phyloP scores from a whole-genome alignment of 2,113 vertebrate genomes.

The Saccopteryx leptura region DNA sequence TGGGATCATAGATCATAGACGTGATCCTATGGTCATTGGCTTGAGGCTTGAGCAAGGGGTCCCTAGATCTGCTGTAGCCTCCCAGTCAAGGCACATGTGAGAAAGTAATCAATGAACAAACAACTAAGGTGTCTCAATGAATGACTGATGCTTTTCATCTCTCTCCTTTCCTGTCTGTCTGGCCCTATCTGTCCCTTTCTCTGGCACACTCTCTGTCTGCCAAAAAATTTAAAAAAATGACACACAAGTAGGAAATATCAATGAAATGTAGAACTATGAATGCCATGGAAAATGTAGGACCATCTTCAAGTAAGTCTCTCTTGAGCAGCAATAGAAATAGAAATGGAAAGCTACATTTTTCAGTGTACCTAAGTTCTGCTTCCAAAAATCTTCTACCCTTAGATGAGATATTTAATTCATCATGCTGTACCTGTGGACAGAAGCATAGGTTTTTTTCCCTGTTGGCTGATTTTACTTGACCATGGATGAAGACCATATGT shows the following conservation, averaged over 20 bases:
- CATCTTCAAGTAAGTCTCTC: background rate
- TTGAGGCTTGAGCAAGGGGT: too few species aligned
- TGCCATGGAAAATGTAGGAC: slow-evolving; percentile 12
- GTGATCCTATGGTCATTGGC: too few species aligned
- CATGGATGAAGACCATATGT: slow-evolving; percentile 13
- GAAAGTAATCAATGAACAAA: too few species aligned
- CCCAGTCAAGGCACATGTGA: too few species aligned
- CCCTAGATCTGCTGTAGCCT: too few species aligned
- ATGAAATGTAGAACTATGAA: slow-evolving; percentile 19
- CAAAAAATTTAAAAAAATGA: too few species aligned
- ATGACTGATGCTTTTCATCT: too few species aligned
- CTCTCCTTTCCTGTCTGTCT: too few species aligned
- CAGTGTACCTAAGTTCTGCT: background rate
- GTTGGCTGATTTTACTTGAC: background rate
- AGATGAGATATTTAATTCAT: slow-evolving; percentile 6
- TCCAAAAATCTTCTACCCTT: slow-evolving; percentile 41
- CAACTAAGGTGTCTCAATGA: too few species aligned
- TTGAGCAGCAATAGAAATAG: slow-evolving; percentile 27
- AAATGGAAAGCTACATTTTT: slow-evolving; percentile 38
- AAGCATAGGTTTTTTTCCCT: background rate
- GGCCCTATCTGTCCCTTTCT: too few species aligned
- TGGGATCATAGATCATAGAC: too few species aligned
- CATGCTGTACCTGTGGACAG: background rate
- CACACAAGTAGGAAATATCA: background rate
- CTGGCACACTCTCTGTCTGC: too few species aligned